Evolutionary conservation across 2,797 vertebrate species (phyloP), one percentile per base, ranked within the genome.

Genomic region (Falco cherrug): DNA sequence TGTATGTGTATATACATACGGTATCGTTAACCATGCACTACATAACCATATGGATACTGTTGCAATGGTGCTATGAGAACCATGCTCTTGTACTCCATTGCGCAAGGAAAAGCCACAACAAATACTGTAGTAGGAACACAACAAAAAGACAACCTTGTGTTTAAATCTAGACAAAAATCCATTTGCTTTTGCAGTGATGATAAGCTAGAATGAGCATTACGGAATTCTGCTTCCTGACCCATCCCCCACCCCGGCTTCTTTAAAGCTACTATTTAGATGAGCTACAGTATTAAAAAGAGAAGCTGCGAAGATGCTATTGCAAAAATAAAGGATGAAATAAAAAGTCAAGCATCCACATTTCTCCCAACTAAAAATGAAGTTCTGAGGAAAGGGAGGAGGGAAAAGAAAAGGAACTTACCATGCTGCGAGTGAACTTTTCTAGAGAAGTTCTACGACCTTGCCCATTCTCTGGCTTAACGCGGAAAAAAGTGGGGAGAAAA

Each of bases 341-440:
- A 74, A 94, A 64, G 54, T 84, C 43, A 91, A 86, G 89, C 91
- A 87, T 73, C 59, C 48, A 51, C 25, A 54, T 81, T 71, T 56
- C 18, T 64, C 80, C 69, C 89, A 96, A 43, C 77, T 93, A 41
- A 93, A 97, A 96, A 96, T 79, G 70, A 96, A 97, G 53, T 61
- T 96, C 84, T 92, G 85, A 95, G 88, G 73, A 97, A 95, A 97
- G 20, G 50, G 91, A 95, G 85, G 91, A 96, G 54, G 89, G 74
- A 94, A 97, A 96, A 97, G 82, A 97, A 91, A 94, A 97, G 90
- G 96, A 98, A 99, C 99, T 99, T 99, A 99, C 99, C 99, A 99
- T 97, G 14, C 99, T 99, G 98, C 99, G 99, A 96, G 99, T 99
- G 98, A 99, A 99, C 98, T 99, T 99, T 99, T 99, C 99, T 99